Base-by-base conservation (phyloP, 2,797 vertebrate species). In the Coregonus sp. region DNA sequence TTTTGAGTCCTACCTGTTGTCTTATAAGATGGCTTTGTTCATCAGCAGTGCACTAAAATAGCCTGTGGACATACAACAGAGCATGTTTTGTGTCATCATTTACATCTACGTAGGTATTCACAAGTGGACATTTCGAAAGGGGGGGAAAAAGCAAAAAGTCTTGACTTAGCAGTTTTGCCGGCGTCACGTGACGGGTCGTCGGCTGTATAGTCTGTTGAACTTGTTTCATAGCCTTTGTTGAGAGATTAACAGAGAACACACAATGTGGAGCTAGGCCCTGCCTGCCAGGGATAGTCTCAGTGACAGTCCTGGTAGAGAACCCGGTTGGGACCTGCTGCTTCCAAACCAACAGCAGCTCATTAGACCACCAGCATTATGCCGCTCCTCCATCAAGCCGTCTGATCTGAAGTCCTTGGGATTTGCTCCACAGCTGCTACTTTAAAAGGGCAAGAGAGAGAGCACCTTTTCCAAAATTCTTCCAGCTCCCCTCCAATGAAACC, bases 171-270 rank as follows among this genome's bases (percentile, higher is more conserved):
- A 94, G 92, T 94, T 95, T 94, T 93, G 89, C 90, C 78, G 5
- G 88, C 75, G 82, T 95, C 95, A 94, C 92, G 91, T 95, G 94
- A 94, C 86, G 68, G 89, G 86, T 91, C 85, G 81, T 89, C 87
- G 90, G 93, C 92, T 94, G 93, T 92, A 92, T 86, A 91, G 93
- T 93, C 94, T 94, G 94, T 94, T 93, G 92, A 93, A 94, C 94
- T 93, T 94, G 90, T 92, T 93, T 94, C 94, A 92, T 91, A 92
- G 95, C 94, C 93, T 96, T 97, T 96, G 95, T 96, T 94, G 92
- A 90, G 93, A 95, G 89, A 88, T 96, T 95, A 94, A 94, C 94
- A 95, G 94, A 95, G 94, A 94, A 92, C 91, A 95, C 92, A 94
- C 92, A 95, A 94, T 92, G 94, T 92, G 90, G 92, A 93, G 93